These are phyloP conservation scores for Cotesia congregata DNA, from an alignment of 2,888 invertebrate species.

Conservation along the genomic window DNA sequence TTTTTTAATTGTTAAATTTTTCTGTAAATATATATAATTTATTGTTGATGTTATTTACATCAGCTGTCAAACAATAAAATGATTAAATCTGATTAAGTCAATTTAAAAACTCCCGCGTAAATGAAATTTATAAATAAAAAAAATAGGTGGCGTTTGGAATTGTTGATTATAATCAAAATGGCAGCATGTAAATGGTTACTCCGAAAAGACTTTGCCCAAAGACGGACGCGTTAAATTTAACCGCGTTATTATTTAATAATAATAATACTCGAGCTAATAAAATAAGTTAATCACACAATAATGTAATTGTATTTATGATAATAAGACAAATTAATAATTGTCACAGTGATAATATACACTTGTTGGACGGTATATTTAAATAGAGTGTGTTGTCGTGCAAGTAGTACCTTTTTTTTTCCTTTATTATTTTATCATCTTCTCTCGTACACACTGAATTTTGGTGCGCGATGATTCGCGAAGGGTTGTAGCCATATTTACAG, in stretches of 20 bases:
- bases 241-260: conserved; percentile 12
- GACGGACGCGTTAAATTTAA: conserved; percentile 43
- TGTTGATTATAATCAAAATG: conserved; percentile 72
- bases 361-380: background rate
- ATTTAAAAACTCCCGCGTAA: conserved; percentile 55
- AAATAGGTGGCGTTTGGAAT: conserved; percentile 77
- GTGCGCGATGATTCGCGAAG: conserved; percentile 41
- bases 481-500: conserved; percentile 61
- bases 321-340: background rate
- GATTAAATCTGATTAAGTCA: conserved; percentile 46
- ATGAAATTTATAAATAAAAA: conserved; percentile 53
- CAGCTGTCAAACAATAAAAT: conserved; percentile 18
- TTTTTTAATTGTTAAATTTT: too few species aligned
- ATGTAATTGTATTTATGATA: background rate
- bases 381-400: conserved; percentile 7
- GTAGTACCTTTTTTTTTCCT: conserved; percentile 34
- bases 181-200: conserved; percentile 61
- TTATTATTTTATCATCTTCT: conserved; percentile 30
- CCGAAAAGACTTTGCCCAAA: conserved; percentile 55
- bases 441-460: conserved; percentile 1
- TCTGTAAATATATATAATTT: too few species aligned
- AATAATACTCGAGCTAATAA: background rate
- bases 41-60: too few species aligned
- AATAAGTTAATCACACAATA: background rate
- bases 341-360: background rate